Percentiles rank a stretch among this genome's conserved stretches.
Evolutionary conservation across 2,113 vertebrate genomes (phyloP).

Genomic region (Lethenteron reissneri): DNA sequence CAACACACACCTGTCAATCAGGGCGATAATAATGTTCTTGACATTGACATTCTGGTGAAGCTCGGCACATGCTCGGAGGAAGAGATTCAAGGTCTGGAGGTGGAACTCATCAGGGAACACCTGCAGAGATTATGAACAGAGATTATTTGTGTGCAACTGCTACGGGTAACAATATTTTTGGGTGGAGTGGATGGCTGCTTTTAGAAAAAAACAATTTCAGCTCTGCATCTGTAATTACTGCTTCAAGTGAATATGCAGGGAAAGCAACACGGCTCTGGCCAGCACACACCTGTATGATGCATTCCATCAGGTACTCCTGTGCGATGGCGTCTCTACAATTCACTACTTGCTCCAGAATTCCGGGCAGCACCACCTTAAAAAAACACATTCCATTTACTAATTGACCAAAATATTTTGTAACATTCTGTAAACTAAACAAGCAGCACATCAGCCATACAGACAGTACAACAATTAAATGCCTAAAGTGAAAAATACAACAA

Average conservation of each 20-base stretch:
- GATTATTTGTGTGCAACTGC: no score
- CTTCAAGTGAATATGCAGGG: no score
- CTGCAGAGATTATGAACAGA: constrained; percentile 17
- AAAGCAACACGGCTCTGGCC: no score
- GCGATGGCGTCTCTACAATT: constrained; percentile 92
- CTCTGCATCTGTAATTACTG: no score
- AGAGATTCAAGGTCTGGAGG: constrained; percentile 87
- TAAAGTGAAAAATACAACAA: no score
- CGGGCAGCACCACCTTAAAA: constrained; percentile 58
- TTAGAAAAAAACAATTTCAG: no score
- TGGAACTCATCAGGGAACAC: constrained; percentile 98
- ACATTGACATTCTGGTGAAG: constrained; percentile 94
- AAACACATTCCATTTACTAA: not conserved
- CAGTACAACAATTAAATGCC: no score
- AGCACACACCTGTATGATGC: constrained; percentile 77
- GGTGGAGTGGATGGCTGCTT: no score
- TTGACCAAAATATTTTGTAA: no score
- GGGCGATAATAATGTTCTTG: constrained; percentile 97
- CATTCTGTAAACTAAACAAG: no score
- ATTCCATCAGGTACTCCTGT: constrained; percentile 98
- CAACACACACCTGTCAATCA: constrained; percentile 62
- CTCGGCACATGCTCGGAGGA: constrained; percentile 83
- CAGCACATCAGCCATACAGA: no score
- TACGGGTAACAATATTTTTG: no score
- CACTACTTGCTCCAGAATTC: constrained; percentile 87